A percentile compares a stretch with the other conserved stretches of the same genome.
Conservation (phyloP, 2,888 invertebrate species). For the Trilocha varians region DNA sequence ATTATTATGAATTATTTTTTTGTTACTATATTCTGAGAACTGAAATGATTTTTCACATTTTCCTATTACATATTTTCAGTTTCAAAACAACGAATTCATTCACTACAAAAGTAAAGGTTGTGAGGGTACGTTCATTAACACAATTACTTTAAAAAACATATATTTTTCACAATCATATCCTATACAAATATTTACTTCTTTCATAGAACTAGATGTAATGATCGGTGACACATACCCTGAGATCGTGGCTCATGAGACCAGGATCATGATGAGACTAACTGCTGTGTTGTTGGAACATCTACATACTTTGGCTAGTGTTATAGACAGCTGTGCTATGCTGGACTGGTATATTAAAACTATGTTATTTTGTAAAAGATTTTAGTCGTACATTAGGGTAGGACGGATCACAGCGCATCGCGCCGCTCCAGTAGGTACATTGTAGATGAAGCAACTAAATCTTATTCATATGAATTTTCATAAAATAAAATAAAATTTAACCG, state of each 20-base stretch:
- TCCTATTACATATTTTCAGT: conserved; percentile 47
- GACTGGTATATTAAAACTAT: no score
- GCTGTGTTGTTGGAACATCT: conserved; percentile 75
- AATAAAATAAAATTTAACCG: no score
- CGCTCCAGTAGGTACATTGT: no score
- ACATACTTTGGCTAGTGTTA: conserved; percentile 67
- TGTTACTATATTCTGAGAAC: no score
- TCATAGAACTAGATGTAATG: conserved; percentile 79
- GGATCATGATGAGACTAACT: conserved; percentile 81
- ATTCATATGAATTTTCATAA: no score
- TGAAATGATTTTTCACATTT: neutral
- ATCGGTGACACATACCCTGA: conserved; percentile 86
- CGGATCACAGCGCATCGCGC: no score
- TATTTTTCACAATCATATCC: neutral
- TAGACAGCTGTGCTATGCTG: conserved; percentile 76
- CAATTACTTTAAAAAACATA: neutral
- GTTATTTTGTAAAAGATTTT: no score
- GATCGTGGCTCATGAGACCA: conserved; percentile 85
- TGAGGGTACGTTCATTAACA: conserved; percentile 51
- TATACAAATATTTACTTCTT: neutral
- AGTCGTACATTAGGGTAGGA: no score
- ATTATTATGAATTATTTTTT: no score
- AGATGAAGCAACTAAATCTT: no score
- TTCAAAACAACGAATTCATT: conserved; percentile 75
- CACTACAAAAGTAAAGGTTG: conserved; percentile 82